Evolutionary conservation across 2,797 vertebrate genomes (phyloP).

Genomic region (Macropodus opercularis): DNA sequence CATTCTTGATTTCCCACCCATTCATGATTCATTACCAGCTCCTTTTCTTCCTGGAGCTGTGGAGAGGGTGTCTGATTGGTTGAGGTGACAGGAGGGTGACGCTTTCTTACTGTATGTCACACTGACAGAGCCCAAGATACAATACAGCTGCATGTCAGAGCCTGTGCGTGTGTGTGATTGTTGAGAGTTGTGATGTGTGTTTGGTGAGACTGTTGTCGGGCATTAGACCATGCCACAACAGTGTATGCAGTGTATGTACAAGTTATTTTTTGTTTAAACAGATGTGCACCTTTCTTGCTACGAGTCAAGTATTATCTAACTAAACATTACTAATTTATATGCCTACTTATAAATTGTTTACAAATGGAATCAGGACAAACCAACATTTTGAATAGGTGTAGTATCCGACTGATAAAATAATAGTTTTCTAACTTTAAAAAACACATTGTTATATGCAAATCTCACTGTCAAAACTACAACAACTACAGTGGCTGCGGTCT

Average conservation of each 20-base stretch:
- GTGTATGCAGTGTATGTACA: slow-evolving; percentile 36
- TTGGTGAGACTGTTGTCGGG: slow-evolving; percentile 31
- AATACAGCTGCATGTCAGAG: slow-evolving; percentile 66
- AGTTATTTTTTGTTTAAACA: slow-evolving; percentile 51
- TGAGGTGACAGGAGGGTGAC: slow-evolving; percentile 59
- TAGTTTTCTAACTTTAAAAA: slow-evolving; percentile 68
- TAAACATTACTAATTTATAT: slow-evolving; percentile 2
- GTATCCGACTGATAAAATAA: slow-evolving; percentile 62
- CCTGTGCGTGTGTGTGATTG: slow-evolving; percentile 43
- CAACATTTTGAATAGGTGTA: slow-evolving; percentile 68
- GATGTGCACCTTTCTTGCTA: slow-evolving; percentile 48
- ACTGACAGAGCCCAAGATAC: slow-evolving; percentile 46
- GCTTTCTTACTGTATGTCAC: slow-evolving; percentile 53
- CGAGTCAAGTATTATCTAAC: slow-evolving; percentile 58
- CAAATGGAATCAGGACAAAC: slow-evolving; percentile 57
- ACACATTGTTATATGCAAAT: slow-evolving; percentile 72
- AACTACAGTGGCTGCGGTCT: slow-evolving; percentile 58
- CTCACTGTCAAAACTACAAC: slow-evolving; percentile 56
- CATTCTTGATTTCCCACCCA: slow-evolving; percentile 5
- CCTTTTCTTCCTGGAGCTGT: slow-evolving; percentile 40
- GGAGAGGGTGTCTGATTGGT: slow-evolving; percentile 63
- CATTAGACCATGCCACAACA: slow-evolving; percentile 14
- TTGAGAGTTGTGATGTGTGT: slow-evolving; percentile 23
- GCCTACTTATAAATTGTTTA: slow-evolving; percentile 68
- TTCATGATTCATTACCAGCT: slow-evolving; percentile 5